Base-by-base conservation (phyloP, 2,888 invertebrate genomes). In the Salpingus planirostris region DNA sequence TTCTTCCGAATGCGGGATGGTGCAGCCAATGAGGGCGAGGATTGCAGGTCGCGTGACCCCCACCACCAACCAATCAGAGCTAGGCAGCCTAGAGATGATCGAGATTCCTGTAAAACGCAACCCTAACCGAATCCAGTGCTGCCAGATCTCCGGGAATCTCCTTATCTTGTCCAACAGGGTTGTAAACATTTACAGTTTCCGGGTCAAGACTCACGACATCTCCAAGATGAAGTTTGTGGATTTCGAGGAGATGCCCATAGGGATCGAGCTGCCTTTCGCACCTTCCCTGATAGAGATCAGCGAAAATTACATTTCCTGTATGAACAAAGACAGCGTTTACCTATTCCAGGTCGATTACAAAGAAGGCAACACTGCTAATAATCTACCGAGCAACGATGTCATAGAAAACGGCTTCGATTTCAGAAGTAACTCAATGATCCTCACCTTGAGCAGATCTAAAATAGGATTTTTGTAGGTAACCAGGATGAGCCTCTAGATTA, bases 31-130 rank as follows among this genome's bases (percentile, higher is more conserved):
- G 70, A 64, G 78, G 35, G 80, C 79, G 11, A 65, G 84, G 30
- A 82, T 84, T 34, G 83, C 84, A 2, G 83, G 82, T 1, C 67
- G 79, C 49, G 81, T 81, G 1, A 83, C 82, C 7, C 82, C 82
- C 0, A 80, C 79, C 28, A 71, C 73, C 6, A 74, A 74, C 42
- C 68, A 78, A 36, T 69, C 74, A 1, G 71, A 75, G 44, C 69
- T 76, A 35, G 64, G 65, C 11, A 71, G 67, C 43, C 66, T 80
- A 29, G 81, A 84, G 60, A 80, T 84, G 67, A 80, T 85, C 40
- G 84, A 84, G 57, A 62, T 85, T 25, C 83, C 82, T 0, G 60
- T 80, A 2, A 71, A 69, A 33, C 57, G 65, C 22, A 69, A 75
- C 27, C 77, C 80, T 0, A 71, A 71, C 35, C 21, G 15, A 5